Evolutionary conservation across 2,797 vertebrate genomes (phyloP).

Genomic region (Helicolenus hilgendorfi): DNA sequence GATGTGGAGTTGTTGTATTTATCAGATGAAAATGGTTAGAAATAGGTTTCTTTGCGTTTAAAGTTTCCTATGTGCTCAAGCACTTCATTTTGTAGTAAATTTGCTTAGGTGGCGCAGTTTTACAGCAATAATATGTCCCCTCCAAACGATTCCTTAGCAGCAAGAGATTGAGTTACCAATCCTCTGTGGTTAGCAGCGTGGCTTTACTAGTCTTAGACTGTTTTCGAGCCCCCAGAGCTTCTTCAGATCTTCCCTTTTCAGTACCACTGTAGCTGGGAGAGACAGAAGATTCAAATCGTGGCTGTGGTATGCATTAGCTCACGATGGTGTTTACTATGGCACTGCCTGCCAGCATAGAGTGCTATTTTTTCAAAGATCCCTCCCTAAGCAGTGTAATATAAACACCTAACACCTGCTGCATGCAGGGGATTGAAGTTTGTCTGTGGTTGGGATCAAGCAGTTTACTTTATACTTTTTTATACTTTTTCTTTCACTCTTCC

Average conservation of each 20-base stretch:
- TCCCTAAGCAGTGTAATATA: slow-evolving; percentile 13
- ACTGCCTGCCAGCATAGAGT: slow-evolving; percentile 12
- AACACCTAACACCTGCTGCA: slow-evolving; percentile 29
- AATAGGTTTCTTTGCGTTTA: not conserved
- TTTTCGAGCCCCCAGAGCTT: slow-evolving; percentile 3
- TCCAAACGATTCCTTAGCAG: too few relatives aligned
- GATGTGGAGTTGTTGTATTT: not conserved
- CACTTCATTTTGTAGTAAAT: not conserved
- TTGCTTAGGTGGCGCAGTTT: not conserved
- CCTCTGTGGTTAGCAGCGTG: slow-evolving; percentile 17
- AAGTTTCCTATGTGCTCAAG: not conserved
- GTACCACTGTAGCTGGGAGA: not conserved
- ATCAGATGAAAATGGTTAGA: not conserved
- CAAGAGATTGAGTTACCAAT: slow-evolving; percentile 23
- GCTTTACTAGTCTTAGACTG: not conserved
- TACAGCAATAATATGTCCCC: too few relatives aligned
- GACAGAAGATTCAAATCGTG: not conserved
- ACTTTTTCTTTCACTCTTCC: not conserved
- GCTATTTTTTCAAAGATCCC: slow-evolving; percentile 5
- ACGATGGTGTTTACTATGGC: slow-evolving; percentile 40
- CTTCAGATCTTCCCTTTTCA: slow-evolving; percentile 16
- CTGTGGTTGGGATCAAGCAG: not conserved
- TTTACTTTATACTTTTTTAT: too few relatives aligned
- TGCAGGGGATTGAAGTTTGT: not conserved
- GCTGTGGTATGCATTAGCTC: slow-evolving; percentile 46